Evolutionary conservation across 2,888 invertebrate species (phyloP), one percentile per base, ranked within the genome.

Genomic region (Dendrolimus pini): DNA sequence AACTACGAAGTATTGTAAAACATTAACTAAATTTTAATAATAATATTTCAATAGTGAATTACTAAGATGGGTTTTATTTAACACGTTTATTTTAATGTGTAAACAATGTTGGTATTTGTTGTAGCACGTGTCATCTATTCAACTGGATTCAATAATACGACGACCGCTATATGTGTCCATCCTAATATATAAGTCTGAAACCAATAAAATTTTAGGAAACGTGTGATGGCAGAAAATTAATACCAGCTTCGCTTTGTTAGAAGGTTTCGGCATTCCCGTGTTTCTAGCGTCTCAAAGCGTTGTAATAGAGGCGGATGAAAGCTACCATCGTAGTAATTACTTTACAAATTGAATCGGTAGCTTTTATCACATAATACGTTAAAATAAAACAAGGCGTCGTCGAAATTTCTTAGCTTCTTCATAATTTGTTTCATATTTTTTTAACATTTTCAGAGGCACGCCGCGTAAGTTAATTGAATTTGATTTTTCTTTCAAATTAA

Each of bases 291-390:
- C 30, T 30, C 55, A 53, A 14, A 53, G 41, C 12, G 54, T 54
- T 52, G 54, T n/a, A 53, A 52, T 41, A 55, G 30, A 30, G 55
- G 47, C 56, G 56, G 18, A 13, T 54, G 60, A 41, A 57, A 54
- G 61, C 56, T 56, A 57, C 54, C 60, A 52, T 59, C 60, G 41
- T 58, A 62, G 63, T 63, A 63, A 64, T 64, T 61, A 59, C 59
- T 60, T 62, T 58, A 61, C 56, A 64, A 62, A 65, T 65, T 62
- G 59, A 60, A 65, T 61, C 57, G 58, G 57, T 53, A 55, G 42
- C 42, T 41, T 18, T 9, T 6, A 47, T 47, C 47, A 7, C 47
- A 47, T 47, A 1, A 47, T 47, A 47, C 10, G 47, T 9, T 47
- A 2, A 47, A 47, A 47, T 47, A 12, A 47, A 47, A 47, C 47